These are phyloP conservation scores for Mus musculus DNA, from an alignment of 2,113 vertebrate genomes.

Conservation along the genomic window GRCm39 chr3:102231001-102231500, in stretches of 20 bases:
- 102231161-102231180: neutral
- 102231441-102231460: neutral
- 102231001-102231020: neutral
- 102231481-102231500: neutral
- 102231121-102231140: no score
- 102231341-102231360: neutral
- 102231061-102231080: neutral
- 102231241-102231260: neutral
- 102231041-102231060: neutral
- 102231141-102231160: neutral
- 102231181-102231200: neutral
- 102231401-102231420: neutral
- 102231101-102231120: neutral
- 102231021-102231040: neutral
- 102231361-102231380: neutral
- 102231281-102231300: neutral
- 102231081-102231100: neutral
- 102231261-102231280: neutral
- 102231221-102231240: neutral
- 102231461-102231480: neutral
- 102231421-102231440: neutral
- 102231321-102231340: neutral
- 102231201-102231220: neutral
- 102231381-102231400: constrained; percentile 18
- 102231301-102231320: neutral